Evolutionary conservation across 2,113 vertebrate species (phyloP).

Genomic region (Electrona antarctica): DNA sequence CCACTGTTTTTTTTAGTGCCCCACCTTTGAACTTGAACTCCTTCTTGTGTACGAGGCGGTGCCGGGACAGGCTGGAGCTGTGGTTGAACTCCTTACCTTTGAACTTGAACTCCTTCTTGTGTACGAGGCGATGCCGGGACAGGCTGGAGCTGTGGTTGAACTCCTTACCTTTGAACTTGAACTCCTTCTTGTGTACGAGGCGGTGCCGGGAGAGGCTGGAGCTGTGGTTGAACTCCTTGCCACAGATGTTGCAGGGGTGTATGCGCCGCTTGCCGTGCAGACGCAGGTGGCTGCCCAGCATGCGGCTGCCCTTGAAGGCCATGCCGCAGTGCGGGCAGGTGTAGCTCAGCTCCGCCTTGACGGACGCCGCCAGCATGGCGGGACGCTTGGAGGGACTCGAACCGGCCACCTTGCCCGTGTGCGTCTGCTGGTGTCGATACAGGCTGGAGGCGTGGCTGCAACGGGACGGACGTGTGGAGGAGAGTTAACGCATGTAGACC

Average conservation of each 20-base stretch:
- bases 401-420: conserved; percentile 37
- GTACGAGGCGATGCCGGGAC: conserved; percentile 79
- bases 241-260: conserved; percentile 78
- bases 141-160: conserved; percentile 83
- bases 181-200: conserved; percentile 79
- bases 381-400: neutral
- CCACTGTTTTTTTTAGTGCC: too few species aligned
- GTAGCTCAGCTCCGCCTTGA: conserved; percentile 53
- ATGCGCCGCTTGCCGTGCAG: conserved; percentile 74
- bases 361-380: conserved; percentile 41
- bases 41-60: conserved; percentile 80
- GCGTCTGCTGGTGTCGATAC: conserved; percentile 74
- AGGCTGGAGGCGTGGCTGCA: conserved; percentile 71
- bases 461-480: too few species aligned
- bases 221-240: conserved; percentile 82
- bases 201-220: conserved; percentile 81
- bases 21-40: conserved; percentile 28
- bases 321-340: conserved; percentile 73
- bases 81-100: conserved; percentile 72
- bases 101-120: conserved; percentile 68
- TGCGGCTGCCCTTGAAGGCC: conserved; percentile 75
- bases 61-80: conserved; percentile 80
- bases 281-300: conserved; percentile 72
- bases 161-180: conserved; percentile 16
- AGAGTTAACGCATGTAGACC: too few species aligned